These are phyloP conservation scores for Octonoba sinensis DNA, from an alignment of 2,888 invertebrate genomes.

Conservation along the genomic window DNA sequence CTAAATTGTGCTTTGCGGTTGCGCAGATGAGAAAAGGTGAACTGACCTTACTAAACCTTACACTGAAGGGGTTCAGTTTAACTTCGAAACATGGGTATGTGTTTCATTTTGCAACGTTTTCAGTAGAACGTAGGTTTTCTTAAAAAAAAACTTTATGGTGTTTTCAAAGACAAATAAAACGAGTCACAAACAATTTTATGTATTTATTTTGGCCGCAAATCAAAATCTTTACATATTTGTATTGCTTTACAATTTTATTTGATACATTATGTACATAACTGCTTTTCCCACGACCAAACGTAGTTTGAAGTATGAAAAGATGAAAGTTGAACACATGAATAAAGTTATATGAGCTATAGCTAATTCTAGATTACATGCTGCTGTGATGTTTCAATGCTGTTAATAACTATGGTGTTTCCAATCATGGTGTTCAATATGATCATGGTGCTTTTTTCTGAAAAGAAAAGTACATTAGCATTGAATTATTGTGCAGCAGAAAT, in stretches of 20 bases:
- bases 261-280: not conserved
- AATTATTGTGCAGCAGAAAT: no score
- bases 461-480: constrained; percentile 5
- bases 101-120: no score
- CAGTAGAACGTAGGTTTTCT: no score
- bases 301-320: not conserved
- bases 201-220: not conserved
- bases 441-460: constrained; percentile 54
- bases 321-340: not conserved
- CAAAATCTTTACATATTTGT: not conserved
- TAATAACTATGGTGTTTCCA: constrained; percentile 20
- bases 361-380: not conserved
- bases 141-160: no score
- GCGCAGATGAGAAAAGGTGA: no score
- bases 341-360: not conserved
- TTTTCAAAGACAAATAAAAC: not conserved
- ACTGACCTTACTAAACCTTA: no score
- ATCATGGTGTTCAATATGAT: constrained; percentile 47
- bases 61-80: no score
- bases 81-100: no score
- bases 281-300: not conserved
- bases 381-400: not conserved
- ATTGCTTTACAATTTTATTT: not conserved
- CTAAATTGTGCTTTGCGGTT: no score
- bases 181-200: not conserved